A percentile compares a stretch with the other conserved stretches of the same genome.
These are phyloP conservation scores for Agriopis marginaria DNA, from an alignment of 2,888 invertebrate genomes.

Conservation along the genomic window DNA sequence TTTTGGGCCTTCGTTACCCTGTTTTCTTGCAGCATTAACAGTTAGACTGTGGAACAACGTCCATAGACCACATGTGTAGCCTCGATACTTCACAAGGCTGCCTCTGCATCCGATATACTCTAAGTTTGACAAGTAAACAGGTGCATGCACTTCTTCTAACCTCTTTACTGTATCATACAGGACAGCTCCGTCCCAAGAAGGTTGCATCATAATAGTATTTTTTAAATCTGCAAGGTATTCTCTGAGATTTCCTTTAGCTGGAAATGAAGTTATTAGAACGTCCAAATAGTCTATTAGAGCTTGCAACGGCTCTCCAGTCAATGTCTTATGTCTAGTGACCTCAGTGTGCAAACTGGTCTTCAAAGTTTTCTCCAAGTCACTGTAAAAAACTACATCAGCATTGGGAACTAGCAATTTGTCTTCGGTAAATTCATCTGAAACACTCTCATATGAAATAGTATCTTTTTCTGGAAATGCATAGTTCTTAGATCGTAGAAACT, in stretches of 20 bases:
- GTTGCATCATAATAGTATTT: slow-evolving; percentile 79
- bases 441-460: slow-evolving; percentile 18
- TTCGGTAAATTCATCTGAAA: slow-evolving; percentile 50
- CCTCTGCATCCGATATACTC: slow-evolving; percentile 94
- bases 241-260: slow-evolving; percentile 89
- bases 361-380: slow-evolving; percentile 95
- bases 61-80: slow-evolving; percentile 98
- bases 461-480: slow-evolving; percentile 72
- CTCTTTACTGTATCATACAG: slow-evolving; percentile 85
- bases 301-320: slow-evolving; percentile 90
- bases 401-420: slow-evolving; percentile 48
- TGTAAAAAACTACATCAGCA: slow-evolving; percentile 90
- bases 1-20: slow-evolving; percentile 86
- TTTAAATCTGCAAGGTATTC: slow-evolving; percentile 88
- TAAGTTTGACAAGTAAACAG: slow-evolving; percentile 83
- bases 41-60: slow-evolving; percentile 96
- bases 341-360: slow-evolving; percentile 94
- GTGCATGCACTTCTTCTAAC: slow-evolving; percentile 83
- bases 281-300: slow-evolving; percentile 92
- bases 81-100: slow-evolving; percentile 90
- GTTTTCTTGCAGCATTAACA: slow-evolving; percentile 88
- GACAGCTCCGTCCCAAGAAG: slow-evolving; percentile 86
- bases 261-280: slow-evolving; percentile 92
- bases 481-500: slow-evolving; percentile 80
- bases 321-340: slow-evolving; percentile 89